Conservation (phyloP, 2,888 invertebrate species). For the Andrena chrysosceles region DNA sequence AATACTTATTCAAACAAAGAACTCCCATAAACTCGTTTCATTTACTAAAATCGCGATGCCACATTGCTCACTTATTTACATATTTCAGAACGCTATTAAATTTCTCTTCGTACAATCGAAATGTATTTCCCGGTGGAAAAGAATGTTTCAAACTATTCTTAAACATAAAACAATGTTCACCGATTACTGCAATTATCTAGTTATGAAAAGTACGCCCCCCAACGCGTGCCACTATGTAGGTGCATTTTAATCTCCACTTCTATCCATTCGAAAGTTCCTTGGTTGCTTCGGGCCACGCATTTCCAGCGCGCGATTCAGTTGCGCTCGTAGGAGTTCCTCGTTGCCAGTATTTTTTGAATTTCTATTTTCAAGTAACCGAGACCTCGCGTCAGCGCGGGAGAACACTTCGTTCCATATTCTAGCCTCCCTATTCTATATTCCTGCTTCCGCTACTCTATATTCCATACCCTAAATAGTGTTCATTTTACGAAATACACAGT, state of each 20-base stretch:
- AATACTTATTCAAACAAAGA: no score
- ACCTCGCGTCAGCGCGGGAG: neutral
- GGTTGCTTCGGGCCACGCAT: neutral
- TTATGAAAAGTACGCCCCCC: neutral
- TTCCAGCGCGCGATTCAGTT: neutral
- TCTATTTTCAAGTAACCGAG: slow-evolving; percentile 8
- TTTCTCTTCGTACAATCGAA: neutral
- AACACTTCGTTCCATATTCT: slow-evolving; percentile 32
- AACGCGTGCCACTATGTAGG: neutral
- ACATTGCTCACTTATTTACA: neutral
- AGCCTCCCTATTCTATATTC: slow-evolving; percentile 9
- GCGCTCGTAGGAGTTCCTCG: neutral
- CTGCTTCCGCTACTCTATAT: slow-evolving; percentile 4
- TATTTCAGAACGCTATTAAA: neutral
- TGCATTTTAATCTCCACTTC: slow-evolving; percentile 1
- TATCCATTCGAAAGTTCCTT: neutral
- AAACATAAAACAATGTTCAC: neutral
- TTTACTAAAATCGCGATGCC: no score
- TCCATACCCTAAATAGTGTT: slow-evolving; percentile 34
- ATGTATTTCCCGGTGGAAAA: neutral
- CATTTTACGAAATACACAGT: slow-evolving; percentile 26
- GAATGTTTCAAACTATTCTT: neutral
- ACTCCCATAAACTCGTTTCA: neutral
- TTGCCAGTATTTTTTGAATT: slow-evolving; percentile 31
- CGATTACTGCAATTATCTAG: neutral